Percentiles rank a stretch among this genome's conserved stretches.
Evolutionary conservation across 2,888 invertebrate genomes (phyloP).

Genomic region (Drosophila antonietae): DNA sequence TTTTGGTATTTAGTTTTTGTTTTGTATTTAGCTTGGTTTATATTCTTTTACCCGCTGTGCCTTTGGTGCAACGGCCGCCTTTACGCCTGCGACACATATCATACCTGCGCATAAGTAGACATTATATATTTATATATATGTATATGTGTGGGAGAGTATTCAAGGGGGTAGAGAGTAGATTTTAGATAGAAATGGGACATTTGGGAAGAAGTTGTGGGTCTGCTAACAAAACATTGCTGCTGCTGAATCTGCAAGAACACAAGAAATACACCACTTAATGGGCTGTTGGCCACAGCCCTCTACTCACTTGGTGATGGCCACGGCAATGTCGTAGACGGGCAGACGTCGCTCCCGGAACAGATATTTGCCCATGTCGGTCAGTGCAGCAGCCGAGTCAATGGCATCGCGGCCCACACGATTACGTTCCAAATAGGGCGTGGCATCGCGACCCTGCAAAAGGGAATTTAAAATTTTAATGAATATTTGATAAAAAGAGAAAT

Average conservation of each 20-base stretch:
- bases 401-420: constrained; percentile 97
- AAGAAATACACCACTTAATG: constrained; percentile 44
- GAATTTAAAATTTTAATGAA: background rate
- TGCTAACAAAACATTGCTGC: constrained; percentile 48
- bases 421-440: constrained; percentile 96
- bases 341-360: constrained; percentile 96
- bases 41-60: constrained; percentile 95
- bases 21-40: constrained; percentile 22
- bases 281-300: constrained; percentile 5
- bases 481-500: background rate
- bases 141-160: constrained; percentile 18
- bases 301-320: constrained; percentile 97
- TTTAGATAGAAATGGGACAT: constrained; percentile 2
- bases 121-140: constrained; percentile 40
- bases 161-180: background rate
- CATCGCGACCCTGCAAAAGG: constrained; percentile 92
- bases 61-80: constrained; percentile 98
- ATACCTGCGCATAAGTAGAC: constrained; percentile 89
- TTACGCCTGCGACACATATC: constrained; percentile 99
- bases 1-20: constrained; percentile 37
- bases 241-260: constrained; percentile 62
- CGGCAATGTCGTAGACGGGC: constrained; percentile 97
- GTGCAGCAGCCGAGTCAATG: constrained; percentile 96
- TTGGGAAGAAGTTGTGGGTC: constrained; percentile 7
- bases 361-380: constrained; percentile 99